A percentile compares a stretch with the other conserved stretches of the same genome.
Evolutionary conservation across 2,797 vertebrate species (phyloP).

Genomic region (Lepilemur septentrionalis): DNA sequence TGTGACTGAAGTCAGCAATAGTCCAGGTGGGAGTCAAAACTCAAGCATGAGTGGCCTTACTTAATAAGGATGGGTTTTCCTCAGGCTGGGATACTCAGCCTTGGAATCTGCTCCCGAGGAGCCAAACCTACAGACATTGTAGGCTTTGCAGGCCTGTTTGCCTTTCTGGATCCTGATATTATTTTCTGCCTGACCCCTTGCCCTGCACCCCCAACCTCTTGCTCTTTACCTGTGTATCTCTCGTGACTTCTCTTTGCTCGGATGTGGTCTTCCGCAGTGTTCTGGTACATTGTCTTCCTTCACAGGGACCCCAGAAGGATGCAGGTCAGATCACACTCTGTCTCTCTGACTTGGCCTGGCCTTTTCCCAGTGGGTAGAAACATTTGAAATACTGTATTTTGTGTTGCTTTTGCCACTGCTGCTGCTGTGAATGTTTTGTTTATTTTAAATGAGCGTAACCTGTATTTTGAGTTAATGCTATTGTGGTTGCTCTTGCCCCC

Average conservation of each 20-base stretch:
- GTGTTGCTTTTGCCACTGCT: conserved; percentile 35
- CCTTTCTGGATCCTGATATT: neutral
- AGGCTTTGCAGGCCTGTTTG: neutral
- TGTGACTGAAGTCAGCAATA: neutral
- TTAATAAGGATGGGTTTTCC: neutral
- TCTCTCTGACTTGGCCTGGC: conserved; percentile 28
- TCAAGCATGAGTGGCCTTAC: neutral
- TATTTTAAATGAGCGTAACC: conserved; percentile 50
- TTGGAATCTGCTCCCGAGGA: neutral
- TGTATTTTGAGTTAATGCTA: conserved; percentile 63
- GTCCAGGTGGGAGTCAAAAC: neutral
- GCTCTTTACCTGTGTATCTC: neutral
- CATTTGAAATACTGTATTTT: conserved; percentile 57
- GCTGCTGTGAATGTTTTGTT: neutral
- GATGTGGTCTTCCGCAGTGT: neutral
- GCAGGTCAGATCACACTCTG: conserved; percentile 3
- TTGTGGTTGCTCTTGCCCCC: conserved; percentile 57
- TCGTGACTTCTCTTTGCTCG: neutral
- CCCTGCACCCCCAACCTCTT: neutral
- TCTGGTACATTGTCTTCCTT: neutral
- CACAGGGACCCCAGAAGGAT: neutral
- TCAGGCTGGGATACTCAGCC: neutral
- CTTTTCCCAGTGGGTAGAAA: conserved; percentile 55
- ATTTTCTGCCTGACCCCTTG: neutral
- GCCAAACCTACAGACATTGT: neutral